Percentiles rank a stretch among this genome's conserved stretches.
Evolutionary conservation across 2,797 vertebrate genomes (phyloP).

Genomic region (Darevskia mixta): DNA sequence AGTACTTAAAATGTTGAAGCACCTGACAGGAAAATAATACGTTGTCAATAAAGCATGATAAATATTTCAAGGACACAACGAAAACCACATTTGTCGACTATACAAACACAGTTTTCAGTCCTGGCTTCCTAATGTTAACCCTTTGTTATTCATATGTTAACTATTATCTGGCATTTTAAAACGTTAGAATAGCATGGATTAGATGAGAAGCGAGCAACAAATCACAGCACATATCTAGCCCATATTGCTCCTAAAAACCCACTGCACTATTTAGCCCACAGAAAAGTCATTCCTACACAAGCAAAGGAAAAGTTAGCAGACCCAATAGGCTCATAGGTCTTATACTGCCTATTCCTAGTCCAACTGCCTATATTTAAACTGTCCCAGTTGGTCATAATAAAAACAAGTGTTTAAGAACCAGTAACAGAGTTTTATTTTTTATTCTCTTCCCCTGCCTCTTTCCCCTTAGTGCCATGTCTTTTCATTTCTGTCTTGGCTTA

Average conservation of each 20-base stretch:
- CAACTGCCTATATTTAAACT: too few species aligned
- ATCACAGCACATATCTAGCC: too few species aligned
- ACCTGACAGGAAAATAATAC: constrained; percentile 39
- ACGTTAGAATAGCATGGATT: neutral
- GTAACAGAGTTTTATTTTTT: too few species aligned
- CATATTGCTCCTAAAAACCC: neutral
- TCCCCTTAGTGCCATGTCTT: too few species aligned
- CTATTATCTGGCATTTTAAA: constrained; percentile 26
- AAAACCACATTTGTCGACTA: constrained; percentile 33
- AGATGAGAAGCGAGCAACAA: neutral
- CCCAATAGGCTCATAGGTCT: neutral
- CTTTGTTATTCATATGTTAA: constrained; percentile 26
- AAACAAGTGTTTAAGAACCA: too few species aligned
- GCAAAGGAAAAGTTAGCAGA: neutral
- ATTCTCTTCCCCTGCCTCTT: too few species aligned
- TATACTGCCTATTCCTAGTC: too few species aligned
- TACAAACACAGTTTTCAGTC: constrained; percentile 33
- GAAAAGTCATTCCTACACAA: neutral
- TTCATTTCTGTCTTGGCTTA: too few species aligned
- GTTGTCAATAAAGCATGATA: neutral
- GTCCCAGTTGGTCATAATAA: too few species aligned
- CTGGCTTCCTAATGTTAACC: constrained; percentile 9
- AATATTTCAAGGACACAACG: constrained; percentile 51
- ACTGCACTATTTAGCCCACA: neutral
- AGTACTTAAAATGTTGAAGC: constrained; percentile 47